These are phyloP conservation scores for Synergus umbraculus DNA, from an alignment of 2,888 invertebrate genomes.

Conservation along the genomic window DNA sequence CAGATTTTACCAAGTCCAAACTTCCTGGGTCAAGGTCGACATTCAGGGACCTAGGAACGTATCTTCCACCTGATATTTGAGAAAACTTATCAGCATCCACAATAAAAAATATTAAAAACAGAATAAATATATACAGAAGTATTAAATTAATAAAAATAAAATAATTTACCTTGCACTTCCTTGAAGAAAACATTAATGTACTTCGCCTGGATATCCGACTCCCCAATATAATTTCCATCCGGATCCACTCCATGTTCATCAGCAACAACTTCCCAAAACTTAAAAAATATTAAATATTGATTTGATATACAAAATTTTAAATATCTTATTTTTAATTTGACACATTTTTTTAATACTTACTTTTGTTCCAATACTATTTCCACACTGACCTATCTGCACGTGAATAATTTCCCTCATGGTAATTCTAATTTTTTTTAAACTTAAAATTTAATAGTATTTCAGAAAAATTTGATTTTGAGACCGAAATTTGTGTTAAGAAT, in stretches of 20 bases:
- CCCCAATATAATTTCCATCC: constrained; percentile 79
- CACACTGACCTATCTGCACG: constrained; percentile 47
- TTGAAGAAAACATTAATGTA: constrained; percentile 22
- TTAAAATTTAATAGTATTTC: neutral
- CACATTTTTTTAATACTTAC: constrained; percentile 1
- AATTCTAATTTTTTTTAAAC: constrained; percentile 27
- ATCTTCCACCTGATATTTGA: constrained; percentile 79
- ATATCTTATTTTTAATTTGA: neutral
- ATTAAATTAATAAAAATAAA: neutral
- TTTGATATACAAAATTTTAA: neutral
- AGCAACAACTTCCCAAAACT: constrained; percentile 37
- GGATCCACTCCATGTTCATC: constrained; percentile 83
- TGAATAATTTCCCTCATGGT: constrained; percentile 48
- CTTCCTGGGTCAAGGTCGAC: constrained; percentile 85
- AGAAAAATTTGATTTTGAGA: constrained; percentile 1
- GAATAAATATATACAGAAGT: neutral
- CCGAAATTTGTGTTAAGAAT: neutral
- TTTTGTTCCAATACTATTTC: constrained; percentile 47
- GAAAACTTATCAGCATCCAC: neutral
- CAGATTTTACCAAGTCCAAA: constrained; percentile 84
- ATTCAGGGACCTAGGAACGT: constrained; percentile 82
- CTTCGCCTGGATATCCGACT: neutral
- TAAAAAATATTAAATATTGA: neutral
- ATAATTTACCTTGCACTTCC: neutral
- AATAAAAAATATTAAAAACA: neutral